Percentiles rank a stretch among this genome's conserved stretches.
phyloP scores from a whole-genome alignment of 2,797 vertebrate genomes.

The Antrozous pallidus region DNA sequence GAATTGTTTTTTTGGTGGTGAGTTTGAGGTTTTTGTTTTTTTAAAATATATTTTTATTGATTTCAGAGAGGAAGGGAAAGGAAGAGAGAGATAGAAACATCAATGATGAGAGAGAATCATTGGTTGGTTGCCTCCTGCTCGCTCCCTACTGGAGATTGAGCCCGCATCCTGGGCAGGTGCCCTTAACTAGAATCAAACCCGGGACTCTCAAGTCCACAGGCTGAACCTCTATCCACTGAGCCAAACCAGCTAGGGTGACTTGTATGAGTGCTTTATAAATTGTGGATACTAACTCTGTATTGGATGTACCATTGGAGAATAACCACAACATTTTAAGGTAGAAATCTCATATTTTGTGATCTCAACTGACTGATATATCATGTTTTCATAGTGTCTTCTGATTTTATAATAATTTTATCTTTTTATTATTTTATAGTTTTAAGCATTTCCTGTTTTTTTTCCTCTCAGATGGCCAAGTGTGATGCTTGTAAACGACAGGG shows the following conservation, averaged over 20 bases:
- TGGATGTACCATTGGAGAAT: neutral
- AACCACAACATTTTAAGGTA: neutral
- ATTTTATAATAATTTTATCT: conserved; percentile 9
- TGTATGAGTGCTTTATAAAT: neutral
- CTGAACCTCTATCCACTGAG: too few relatives aligned
- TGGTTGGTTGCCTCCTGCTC: too few relatives aligned
- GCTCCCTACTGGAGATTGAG: too few relatives aligned
- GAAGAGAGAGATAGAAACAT: too few relatives aligned
- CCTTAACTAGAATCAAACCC: too few relatives aligned
- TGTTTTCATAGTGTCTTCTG: conserved; percentile 29
- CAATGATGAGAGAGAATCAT: too few relatives aligned
- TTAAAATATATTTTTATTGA: too few relatives aligned
- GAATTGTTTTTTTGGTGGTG: neutral
- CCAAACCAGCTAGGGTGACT: neutral
- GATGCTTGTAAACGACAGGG: conserved; percentile 91
- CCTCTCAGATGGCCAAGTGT: conserved; percentile 92
- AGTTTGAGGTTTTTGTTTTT: neutral
- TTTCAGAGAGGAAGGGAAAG: too few relatives aligned
- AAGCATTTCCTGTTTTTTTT: conserved; percentile 27
- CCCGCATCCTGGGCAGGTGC: too few relatives aligned
- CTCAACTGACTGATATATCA: neutral
- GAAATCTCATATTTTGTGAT: conserved; percentile 42
- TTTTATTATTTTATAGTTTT: conserved; percentile 39
- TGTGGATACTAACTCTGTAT: neutral
- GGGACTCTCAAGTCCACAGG: too few relatives aligned